These are phyloP conservation scores for Clarias platycephalus DNA, from an alignment of 2,797 vertebrate species.

Conservation along the genomic window DNA sequence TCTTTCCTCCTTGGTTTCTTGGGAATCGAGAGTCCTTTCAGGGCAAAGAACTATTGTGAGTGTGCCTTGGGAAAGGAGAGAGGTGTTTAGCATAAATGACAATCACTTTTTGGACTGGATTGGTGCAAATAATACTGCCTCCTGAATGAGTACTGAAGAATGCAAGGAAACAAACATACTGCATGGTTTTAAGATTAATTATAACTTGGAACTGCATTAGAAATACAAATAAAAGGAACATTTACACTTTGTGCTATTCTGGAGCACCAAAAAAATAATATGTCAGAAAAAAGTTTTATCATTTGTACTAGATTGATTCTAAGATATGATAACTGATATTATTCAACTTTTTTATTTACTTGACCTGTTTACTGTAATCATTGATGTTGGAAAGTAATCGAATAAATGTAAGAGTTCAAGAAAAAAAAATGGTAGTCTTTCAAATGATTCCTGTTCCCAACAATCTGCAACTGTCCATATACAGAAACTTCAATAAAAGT, in stretches of 20 bases:
- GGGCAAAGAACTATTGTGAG: conserved; percentile 53
- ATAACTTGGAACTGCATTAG: not conserved
- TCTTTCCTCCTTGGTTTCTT: conserved; percentile 43
- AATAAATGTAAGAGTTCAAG: no score
- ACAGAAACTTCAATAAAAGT: not conserved
- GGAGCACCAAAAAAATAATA: not conserved
- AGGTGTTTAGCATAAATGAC: conserved; percentile 58
- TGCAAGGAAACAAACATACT: conserved; percentile 23
- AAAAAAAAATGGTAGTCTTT: conserved; percentile 1
- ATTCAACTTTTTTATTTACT: not conserved
- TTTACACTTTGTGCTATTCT: not conserved
- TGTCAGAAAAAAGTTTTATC: not conserved
- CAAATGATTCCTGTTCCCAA: conserved; percentile 17
- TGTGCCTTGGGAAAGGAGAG: conserved; percentile 55
- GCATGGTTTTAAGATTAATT: conserved; percentile 22
- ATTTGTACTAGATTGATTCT: not conserved
- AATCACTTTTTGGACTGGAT: conserved; percentile 49
- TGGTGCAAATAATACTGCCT: conserved; percentile 29
- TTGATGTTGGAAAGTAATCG: no score
- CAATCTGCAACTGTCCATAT: conserved; percentile 25
- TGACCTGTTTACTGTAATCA: no score
- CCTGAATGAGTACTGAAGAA: conserved; percentile 18
- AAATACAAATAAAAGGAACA: not conserved
- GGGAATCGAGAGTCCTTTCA: conserved; percentile 54
- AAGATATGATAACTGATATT: not conserved